Conservation (phyloP, 2,113 vertebrate species). For the Prunella fulvescens region DNA sequence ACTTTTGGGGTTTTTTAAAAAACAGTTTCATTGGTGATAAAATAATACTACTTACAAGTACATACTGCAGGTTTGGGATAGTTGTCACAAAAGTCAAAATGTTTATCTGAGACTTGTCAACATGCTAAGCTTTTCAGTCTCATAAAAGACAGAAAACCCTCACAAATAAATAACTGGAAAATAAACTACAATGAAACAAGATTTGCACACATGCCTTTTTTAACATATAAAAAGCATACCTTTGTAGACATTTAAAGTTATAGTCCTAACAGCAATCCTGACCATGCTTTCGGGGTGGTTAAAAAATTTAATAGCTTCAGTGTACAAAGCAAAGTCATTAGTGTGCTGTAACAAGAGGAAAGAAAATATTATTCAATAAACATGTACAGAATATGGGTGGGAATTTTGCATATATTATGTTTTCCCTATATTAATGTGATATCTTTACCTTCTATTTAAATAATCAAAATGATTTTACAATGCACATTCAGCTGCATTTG, state of each 20-base stretch:
- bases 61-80: not conserved
- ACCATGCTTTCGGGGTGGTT: slow-evolving; percentile 99
- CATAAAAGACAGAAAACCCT: not conserved
- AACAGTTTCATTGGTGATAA: not conserved
- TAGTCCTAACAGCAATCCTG: slow-evolving; percentile 96
- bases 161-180: not conserved
- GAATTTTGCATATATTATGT: not conserved
- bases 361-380: not conserved
- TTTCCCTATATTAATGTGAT: not conserved
- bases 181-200: not conserved
- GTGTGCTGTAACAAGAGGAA: slow-evolving; percentile 87
- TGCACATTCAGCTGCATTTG: not conserved
- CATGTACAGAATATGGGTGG: not conserved
- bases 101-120: not conserved
- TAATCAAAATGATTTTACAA: not conserved
- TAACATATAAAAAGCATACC: slow-evolving; percentile 75
- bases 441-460: not conserved
- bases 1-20: fast-evolving
- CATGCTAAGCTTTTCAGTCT: not conserved
- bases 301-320: slow-evolving; percentile 99
- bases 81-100: not conserved
- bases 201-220: not conserved
- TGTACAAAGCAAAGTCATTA: slow-evolving; percentile 99
- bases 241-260: slow-evolving; percentile 99
- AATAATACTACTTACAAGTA: not conserved